Evolutionary conservation across 2,797 vertebrate species (phyloP), one percentile per base, ranked within the genome.

Genomic region (Poliocrania exsul): DNA sequence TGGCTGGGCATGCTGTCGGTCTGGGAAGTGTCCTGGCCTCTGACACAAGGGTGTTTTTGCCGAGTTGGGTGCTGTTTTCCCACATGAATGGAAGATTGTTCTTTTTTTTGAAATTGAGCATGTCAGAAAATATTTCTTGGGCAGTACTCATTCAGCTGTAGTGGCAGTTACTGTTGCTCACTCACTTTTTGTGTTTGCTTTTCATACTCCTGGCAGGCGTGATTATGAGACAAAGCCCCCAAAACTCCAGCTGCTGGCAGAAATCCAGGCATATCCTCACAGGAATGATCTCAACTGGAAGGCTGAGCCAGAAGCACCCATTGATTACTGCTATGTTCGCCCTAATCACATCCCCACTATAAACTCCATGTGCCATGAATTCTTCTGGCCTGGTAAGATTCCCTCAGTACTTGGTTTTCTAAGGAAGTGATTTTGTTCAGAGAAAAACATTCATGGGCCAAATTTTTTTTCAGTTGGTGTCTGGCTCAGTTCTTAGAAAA

Each of bases 301-400:
- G 26, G 97, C 99, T 5, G 98, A 98, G 75, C 96, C 98, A 2
- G 98, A 98, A 9, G 98, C 98, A 25, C 98, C 99, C 67, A 97
- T 99, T 10, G 99, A 99, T 97, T 99, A 99, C 97, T 99, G 99
- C 98, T 99, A 99, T 0, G 99, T 99, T 50, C 98, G 98, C 6
- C 99, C 99, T 8, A 99, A 98, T 97, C 99, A 99, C 98, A 99
- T 99, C 92, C 99, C 99, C 37, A 99, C 99, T 0, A 98, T 99
- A 97, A 99, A 99, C 95, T 98, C 99, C 50, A 99, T 99, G 98
- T 99, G 99, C 96, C 99, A 99, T 1, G 98, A 99, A 87, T 98
- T 99, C 98, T 99, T 99, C 97, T 99, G 99, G 99, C 99, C 99
- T 91, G 99, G 99, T 99, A 98, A 95, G 96, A 94, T 85, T 89